Base-by-base conservation (phyloP, 2,797 vertebrate species). In the Lindbergichthys nudifrons region DNA sequence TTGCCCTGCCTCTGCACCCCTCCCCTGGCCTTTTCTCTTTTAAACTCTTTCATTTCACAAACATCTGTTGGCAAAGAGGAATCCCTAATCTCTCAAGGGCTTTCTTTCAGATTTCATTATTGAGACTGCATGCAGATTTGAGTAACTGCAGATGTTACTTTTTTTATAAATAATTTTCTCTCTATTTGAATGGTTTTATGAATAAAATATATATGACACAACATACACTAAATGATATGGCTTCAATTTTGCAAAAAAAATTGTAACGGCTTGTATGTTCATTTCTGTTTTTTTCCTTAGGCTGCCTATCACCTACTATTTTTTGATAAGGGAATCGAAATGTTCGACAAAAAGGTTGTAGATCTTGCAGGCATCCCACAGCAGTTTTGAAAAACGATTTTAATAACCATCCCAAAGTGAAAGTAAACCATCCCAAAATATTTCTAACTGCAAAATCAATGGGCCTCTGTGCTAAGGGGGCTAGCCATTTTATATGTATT, bases 61-160 rank as follows among this genome's bases (percentile, higher is more conserved):
- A 91, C 92, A 93, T 92, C 88, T 92, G 92, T 82, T 91, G 90
- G 90, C 89, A 87, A 84, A 88, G 58, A 83, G 86, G 88, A 92
- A 89, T 91, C 87, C 90, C 87, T 91, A 86, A 89, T 91, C 91
- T 89, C 90, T 89, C 88, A 79, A 87, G 84, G 89, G 89, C 88
- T 90, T 91, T 87, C 88, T 86, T 83, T 93, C 85, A 89, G 77
- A 91, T 92, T 90, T 85, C 85, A 92, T 94, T 90, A 93, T 84
- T 75, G 75, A 66, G 81, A 84, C 81, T 88, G 83, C 88, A 92
- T 88, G 86, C 81, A 83, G 87, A 92, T 86, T 89, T 82, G 86
- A 90, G 68, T 84, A 71, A 73, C 79, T 82, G 85, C 87, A 82
- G 87, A 88, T 81, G 89, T 76, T 75, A 68, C 74, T 77, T 87